A percentile compares a stretch with the other conserved stretches of the same genome.
Conservation (phyloP, 1,140 invertebrate genomes). For the Neodiprion fabricii region DNA sequence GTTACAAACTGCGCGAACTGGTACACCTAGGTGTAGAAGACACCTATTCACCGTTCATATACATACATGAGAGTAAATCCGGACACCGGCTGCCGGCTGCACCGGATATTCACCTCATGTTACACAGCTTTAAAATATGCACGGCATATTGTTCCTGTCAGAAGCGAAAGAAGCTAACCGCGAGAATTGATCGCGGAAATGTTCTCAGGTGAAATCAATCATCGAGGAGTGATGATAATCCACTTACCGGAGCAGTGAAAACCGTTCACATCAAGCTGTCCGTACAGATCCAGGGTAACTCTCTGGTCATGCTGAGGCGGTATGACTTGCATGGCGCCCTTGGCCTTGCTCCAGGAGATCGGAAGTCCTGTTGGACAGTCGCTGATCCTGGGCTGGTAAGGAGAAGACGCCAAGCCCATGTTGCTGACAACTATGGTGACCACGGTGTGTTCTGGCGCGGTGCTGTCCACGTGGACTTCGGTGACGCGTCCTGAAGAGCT, state of each 20-base stretch:
- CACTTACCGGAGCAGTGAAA: conserved; percentile 52
- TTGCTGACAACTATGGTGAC: conserved; percentile 57
- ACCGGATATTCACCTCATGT: too few relatives aligned
- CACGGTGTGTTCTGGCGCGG: conserved; percentile 46
- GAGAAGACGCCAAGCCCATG: conserved; percentile 46
- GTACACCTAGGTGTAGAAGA: too few relatives aligned
- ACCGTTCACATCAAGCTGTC: conserved; percentile 41
- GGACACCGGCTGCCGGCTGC: too few relatives aligned
- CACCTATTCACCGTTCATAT: too few relatives aligned
- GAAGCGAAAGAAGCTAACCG: not conserved
- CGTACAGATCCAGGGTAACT: conserved; percentile 49
- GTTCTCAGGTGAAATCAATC: too few relatives aligned
- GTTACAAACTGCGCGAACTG: too few relatives aligned
- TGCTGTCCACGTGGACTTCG: conserved; percentile 56
- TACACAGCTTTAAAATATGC: not conserved
- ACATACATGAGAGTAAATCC: too few relatives aligned
- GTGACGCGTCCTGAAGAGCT: conserved; percentile 52
- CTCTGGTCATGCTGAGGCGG: conserved; percentile 54
- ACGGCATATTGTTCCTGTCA: not conserved
- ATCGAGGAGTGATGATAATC: not conserved
- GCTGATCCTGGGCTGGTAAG: conserved; percentile 50
- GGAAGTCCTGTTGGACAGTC: conserved; percentile 56
- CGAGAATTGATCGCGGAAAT: too few relatives aligned
- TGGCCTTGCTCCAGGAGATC: conserved; percentile 50
- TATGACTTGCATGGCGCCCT: conserved; percentile 46